Base-by-base conservation (phyloP, 2,888 invertebrate genomes). In the Helleia helle region DNA sequence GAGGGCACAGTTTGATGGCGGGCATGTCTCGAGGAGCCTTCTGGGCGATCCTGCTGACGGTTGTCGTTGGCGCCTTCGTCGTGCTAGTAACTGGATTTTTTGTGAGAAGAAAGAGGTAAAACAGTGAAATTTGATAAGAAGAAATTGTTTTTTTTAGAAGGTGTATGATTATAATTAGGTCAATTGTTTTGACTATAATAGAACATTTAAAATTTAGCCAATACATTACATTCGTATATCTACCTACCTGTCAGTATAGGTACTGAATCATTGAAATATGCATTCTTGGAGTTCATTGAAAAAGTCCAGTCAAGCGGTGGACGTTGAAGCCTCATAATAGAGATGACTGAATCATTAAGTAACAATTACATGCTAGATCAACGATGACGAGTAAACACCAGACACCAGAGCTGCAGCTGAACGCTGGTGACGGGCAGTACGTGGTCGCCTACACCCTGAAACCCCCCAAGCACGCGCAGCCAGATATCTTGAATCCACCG, bases 361-460 rank as follows among this genome's bases (percentile, higher is more conserved):
- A 17, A 28, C 26, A 22, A 42, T 36, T n/a, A n/a, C n/a, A n/a
- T 38, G 30, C 22, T 39, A 54, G 50, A 28, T 37, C 44, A 7
- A 41, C 42, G 15, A 38, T 50, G 1, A 38, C 51, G 3, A 49
- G 46, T 12, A 58, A 58, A 34, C 77, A 74, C 40, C 77, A 74
- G 14, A 66, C 81, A 1, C 69, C 79, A 2, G 83, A 80, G 47
- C 54, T 84, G 5, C 83, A 83, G 41, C 55, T 93, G 37, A 93
- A 93, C 50, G 91, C 93, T 11, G 92, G 91, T 1, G 93, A 93
- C 61, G 92, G 94, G 51, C 90, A 93, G 47, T 93, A 94, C 63
- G 93, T 94, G 41, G 93, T 94, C 12, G 93, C 94, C 6, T 94
- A 93, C 59, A 94, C 94, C 2, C 71, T 94, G 47, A 94, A 94